Evolutionary conservation across 2,888 invertebrate genomes (phyloP).

Genomic region (Lepidochrysops patricia): DNA sequence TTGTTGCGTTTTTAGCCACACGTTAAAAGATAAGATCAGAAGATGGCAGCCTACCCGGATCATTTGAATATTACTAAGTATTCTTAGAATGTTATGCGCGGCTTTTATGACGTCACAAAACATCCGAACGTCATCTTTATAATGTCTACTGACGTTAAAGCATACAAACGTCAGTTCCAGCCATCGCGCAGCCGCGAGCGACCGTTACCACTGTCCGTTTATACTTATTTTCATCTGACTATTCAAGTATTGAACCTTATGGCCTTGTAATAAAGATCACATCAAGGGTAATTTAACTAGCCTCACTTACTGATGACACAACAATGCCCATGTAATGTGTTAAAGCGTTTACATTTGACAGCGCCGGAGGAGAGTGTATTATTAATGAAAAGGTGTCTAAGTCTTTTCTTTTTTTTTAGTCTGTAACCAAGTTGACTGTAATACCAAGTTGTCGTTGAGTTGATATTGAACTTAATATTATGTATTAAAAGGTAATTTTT

Average conservation of each 20-base stretch:
- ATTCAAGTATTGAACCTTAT: too few species aligned
- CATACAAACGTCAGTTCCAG: neutral
- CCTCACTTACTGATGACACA: neutral
- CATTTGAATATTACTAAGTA: too few species aligned
- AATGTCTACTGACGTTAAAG: too few species aligned
- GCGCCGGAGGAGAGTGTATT: neutral
- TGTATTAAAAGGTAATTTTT: neutral
- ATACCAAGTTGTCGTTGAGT: neutral
- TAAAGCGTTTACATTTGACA: constrained; percentile 2
- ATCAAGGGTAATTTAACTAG: too few species aligned
- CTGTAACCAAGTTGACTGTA: neutral
- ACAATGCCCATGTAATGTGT: neutral
- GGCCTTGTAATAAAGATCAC: too few species aligned
- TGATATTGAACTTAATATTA: neutral
- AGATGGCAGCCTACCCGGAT: too few species aligned
- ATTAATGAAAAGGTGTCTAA: neutral
- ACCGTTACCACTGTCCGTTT: too few species aligned
- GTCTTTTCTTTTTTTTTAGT: neutral
- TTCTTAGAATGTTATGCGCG: too few species aligned
- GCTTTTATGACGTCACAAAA: neutral
- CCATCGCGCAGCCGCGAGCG: neutral
- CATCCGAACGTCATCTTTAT: neutral
- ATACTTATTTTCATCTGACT: too few species aligned
- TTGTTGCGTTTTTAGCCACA: too few species aligned
- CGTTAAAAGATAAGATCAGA: too few species aligned